Percentiles rank a stretch among this genome's conserved stretches.
phyloP scores from a whole-genome alignment of 1,140 invertebrate genomes.

The Sminthurides bifidus region DNA sequence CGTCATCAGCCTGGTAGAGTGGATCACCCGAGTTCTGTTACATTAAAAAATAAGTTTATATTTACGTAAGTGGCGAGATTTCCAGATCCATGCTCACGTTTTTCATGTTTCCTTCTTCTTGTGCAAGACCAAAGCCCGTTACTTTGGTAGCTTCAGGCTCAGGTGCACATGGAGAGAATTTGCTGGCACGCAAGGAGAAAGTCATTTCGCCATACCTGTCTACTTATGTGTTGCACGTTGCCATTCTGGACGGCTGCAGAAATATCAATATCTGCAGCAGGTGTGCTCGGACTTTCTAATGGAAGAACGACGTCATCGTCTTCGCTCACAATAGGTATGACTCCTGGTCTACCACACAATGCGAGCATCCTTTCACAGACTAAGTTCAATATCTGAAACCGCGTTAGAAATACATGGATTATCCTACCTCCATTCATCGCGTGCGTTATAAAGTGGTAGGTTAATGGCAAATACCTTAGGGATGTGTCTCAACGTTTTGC shows the following conservation, averaged over 20 bases:
- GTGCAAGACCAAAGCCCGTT: too few relatives aligned
- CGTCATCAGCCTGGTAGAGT: conserved; percentile 36
- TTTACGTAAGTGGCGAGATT: too few relatives aligned
- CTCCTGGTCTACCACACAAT: conserved; percentile 42
- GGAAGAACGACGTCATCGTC: conserved; percentile 19
- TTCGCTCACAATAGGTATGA: conserved; percentile 20
- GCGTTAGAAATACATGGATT: not conserved
- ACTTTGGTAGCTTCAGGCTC: too few relatives aligned
- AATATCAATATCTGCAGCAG: not conserved
- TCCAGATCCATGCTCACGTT: too few relatives aligned
- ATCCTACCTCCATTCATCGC: not conserved
- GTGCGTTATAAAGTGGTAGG: not conserved
- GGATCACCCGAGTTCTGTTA: not conserved
- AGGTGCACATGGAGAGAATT: too few relatives aligned
- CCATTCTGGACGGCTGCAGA: too few relatives aligned
- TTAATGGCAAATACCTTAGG: conserved; percentile 52
- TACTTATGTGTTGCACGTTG: too few relatives aligned
- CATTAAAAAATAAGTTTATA: too few relatives aligned
- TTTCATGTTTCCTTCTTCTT: too few relatives aligned
- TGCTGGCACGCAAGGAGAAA: too few relatives aligned
- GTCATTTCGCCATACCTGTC: too few relatives aligned
- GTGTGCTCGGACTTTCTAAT: conserved; percentile 21
- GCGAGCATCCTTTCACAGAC: conserved; percentile 63
- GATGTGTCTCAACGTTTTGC: conserved; percentile 59
- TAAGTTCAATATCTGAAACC: conserved; percentile 53